Conservation (phyloP, 2,888 invertebrate genomes). For the Branchipolynoe longqiensis region DNA sequence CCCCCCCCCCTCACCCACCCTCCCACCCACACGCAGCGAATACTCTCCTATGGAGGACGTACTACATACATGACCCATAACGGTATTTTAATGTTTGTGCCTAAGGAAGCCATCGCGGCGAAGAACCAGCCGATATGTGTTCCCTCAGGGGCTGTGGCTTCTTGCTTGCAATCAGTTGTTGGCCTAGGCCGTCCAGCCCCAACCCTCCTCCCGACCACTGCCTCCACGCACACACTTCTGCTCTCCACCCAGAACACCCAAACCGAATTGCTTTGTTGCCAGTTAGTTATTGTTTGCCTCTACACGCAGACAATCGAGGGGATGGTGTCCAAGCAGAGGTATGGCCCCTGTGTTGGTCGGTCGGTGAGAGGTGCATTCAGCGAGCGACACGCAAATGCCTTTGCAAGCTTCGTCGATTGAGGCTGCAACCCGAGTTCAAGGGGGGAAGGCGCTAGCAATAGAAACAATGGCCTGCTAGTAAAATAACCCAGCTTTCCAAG, state of each 20-base stretch:
- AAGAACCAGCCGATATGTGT: not conserved
- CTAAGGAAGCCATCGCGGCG: not conserved
- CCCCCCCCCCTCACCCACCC: not conserved
- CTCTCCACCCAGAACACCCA: not conserved
- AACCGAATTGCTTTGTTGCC: slow-evolving; percentile 37
- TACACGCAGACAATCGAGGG: slow-evolving; percentile 2
- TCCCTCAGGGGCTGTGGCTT: slow-evolving; percentile 33
- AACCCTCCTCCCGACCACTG: no score
- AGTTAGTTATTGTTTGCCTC: slow-evolving; percentile 31
- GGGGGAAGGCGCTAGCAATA: not conserved
- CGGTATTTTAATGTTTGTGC: slow-evolving; percentile 5
- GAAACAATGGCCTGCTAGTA: no score
- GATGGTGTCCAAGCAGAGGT: slow-evolving; percentile 19
- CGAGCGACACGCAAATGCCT: not conserved
- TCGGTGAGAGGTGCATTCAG: slow-evolving; percentile 22
- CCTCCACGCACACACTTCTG: not conserved
- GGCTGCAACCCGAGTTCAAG: not conserved
- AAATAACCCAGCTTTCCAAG: no score
- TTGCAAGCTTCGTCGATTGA: slow-evolving; percentile 31
- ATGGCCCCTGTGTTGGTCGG: slow-evolving; percentile 48
- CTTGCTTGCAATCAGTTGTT: slow-evolving; percentile 4
- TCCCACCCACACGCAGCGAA: no score
- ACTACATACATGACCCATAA: slow-evolving; percentile 38
- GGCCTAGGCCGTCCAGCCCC: no score
- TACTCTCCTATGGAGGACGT: not conserved